Base-by-base conservation (phyloP, 2,113 vertebrate species). In the Podocnemis expansa region DNA sequence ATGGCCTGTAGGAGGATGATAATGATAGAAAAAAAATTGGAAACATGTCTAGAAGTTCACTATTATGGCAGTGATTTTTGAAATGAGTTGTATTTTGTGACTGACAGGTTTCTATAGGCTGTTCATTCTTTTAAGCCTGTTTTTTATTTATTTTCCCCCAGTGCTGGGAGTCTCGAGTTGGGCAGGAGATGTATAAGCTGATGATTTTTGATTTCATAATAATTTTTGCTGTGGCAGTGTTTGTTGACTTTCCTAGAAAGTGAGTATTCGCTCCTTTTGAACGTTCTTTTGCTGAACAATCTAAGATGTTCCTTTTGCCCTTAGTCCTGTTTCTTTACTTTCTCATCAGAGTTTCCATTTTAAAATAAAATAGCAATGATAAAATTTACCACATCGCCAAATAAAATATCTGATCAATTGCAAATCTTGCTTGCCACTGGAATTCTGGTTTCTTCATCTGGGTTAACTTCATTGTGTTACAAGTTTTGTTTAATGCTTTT, bases 111-210 rank as follows among this genome's bases (percentile, higher is more conserved):
- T 88, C 80, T 81, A 51, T n/a, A 43, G 3, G 14, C 82, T 91
- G 24, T 93, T 91, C 94, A 81, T 82, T 88, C 27, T 82, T 11
- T 60, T 93, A 54, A 91, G 84, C 6, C 56, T 88, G 16, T 78
- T 89, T 94, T 29, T n/a, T n/a, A n/a, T n/a, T n/a, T n/a, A n/a
- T n/a, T n/a, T 80, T 89, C 94, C 97, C 96, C 24, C 97, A 99
- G 99, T 99, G 99, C 94, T 99, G 99, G 99, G 99, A 99, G 96
- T 98, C 99, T 34, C 98, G 98, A 22, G 98, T 99, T 51, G 99
- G 99, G 22, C 99, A 98, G 97, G 99, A 99, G 96, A 99, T 99
- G 99, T 99, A 99, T 97, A 99, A 99, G 91, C 98, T 99, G 82
- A 98, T 98, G 97, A 98, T 99, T 93, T 99, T 99, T 91, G 99